Evolutionary conservation across 2,888 invertebrate genomes (phyloP).

Genomic region (Halictus quadricinctus): DNA sequence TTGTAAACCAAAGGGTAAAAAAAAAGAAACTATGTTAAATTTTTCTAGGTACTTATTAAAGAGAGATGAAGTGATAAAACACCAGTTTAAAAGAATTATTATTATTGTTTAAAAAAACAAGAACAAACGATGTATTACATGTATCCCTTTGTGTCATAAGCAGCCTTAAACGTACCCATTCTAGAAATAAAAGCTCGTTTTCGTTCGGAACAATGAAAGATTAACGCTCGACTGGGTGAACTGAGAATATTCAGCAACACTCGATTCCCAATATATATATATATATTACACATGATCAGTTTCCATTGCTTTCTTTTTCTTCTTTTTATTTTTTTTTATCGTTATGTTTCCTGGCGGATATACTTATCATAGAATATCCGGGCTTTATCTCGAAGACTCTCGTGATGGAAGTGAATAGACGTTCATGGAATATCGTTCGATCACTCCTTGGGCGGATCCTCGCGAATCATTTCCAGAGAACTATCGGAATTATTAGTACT

Average conservation of each 20-base stretch:
- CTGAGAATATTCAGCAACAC: conserved; percentile 13
- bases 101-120: conserved; percentile 29
- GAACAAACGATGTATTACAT: conserved; percentile 38
- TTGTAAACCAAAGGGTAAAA: conserved; percentile 22
- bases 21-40: conserved; percentile 8
- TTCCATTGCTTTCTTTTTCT: conserved; percentile 9
- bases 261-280: conserved; percentile 15
- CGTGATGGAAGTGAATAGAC: conserved; percentile 54
- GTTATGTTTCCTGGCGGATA: not conserved
- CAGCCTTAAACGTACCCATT: conserved; percentile 26
- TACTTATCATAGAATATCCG: conserved; percentile 47
- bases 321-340: not conserved
- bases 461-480: conserved; percentile 82
- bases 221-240: conserved; percentile 18
- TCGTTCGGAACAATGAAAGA: conserved; percentile 19
- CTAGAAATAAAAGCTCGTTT: conserved; percentile 32
- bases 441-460: conserved; percentile 79
- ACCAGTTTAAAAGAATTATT: conserved; percentile 48
- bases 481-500: conserved; percentile 83
- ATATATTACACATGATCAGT: conserved; percentile 42
- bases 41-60: conserved; percentile 35
- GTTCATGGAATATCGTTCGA: conserved; percentile 35
- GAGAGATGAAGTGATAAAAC: conserved; percentile 39
- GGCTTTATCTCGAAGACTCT: conserved; percentile 52
- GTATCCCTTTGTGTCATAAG: conserved; percentile 30